Percentiles rank a stretch among this genome's conserved stretches.
Evolutionary conservation across 2,888 invertebrate genomes (phyloP).

Genomic region (Volucella zonaria): DNA sequence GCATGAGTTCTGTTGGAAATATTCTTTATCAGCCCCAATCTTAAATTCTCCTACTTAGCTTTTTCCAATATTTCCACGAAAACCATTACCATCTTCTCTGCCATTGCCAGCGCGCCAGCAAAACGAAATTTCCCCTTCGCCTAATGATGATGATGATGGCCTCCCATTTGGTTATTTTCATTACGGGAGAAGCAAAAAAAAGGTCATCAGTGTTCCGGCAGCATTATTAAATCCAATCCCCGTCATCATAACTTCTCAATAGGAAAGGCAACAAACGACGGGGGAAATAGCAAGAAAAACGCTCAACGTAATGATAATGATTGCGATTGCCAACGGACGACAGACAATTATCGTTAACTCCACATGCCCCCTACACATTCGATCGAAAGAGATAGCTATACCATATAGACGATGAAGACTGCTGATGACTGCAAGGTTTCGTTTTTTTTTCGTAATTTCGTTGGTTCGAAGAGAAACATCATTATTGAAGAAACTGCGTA

Average conservation of each 20-base stretch:
- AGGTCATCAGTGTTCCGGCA: constrained; percentile 59
- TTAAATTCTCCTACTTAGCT: constrained; percentile 39
- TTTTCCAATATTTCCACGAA: constrained; percentile 68
- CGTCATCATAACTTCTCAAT: constrained; percentile 22
- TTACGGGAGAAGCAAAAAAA: constrained; percentile 35
- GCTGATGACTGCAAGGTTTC: constrained; percentile 53
- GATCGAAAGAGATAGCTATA: constrained; percentile 55
- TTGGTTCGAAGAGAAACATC: constrained; percentile 71
- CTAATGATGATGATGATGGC: constrained; percentile 74
- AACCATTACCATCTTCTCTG: constrained; percentile 65
- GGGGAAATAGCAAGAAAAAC: constrained; percentile 35
- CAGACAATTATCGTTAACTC: constrained; percentile 67
- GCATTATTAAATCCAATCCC: constrained; percentile 55
- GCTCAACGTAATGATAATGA: constrained; percentile 59
- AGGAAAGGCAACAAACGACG: neutral
- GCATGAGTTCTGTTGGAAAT: constrained; percentile 24
- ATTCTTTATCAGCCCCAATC: constrained; percentile 22
- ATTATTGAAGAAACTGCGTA: constrained; percentile 71
- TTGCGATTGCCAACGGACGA: constrained; percentile 50
- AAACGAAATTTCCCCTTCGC: constrained; percentile 56
- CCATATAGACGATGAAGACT: constrained; percentile 26
- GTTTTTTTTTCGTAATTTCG: constrained; percentile 44
- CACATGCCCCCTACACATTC: constrained; percentile 30
- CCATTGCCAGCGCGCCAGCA: constrained; percentile 18
- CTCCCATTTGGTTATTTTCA: constrained; percentile 59